phyloP scores from a whole-genome alignment of 2,888 invertebrate species.

The Bedellia somnulentella region DNA sequence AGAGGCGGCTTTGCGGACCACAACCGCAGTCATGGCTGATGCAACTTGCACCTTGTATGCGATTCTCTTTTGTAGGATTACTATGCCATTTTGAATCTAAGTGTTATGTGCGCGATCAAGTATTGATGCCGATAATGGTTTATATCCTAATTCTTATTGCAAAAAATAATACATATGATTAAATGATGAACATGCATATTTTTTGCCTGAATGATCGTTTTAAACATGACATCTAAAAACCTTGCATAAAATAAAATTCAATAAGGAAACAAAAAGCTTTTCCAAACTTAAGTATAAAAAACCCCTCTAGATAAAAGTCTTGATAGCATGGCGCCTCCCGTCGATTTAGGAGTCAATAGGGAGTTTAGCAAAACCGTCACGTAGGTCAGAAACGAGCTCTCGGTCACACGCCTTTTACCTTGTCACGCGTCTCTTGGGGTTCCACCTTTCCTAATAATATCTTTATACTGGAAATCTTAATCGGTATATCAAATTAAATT shows the following conservation, averaged over 20 bases:
- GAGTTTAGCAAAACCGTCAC: slow-evolving; percentile 31
- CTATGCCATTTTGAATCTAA: slow-evolving; percentile 3
- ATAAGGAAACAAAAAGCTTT: too few species aligned
- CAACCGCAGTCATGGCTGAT: slow-evolving; percentile 19
- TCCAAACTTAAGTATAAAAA: neutral
- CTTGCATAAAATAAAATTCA: too few species aligned
- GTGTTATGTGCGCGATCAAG: neutral
- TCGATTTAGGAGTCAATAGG: slow-evolving; percentile 16
- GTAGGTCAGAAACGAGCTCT: slow-evolving; percentile 26
- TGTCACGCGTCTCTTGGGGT: slow-evolving; percentile 16
- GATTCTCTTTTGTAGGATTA: slow-evolving; percentile 28
- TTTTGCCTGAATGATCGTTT: too few species aligned
- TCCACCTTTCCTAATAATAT: too few species aligned
- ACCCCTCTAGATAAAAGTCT: slow-evolving; percentile 5
- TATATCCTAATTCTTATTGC: too few species aligned
- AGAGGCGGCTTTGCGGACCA: slow-evolving; percentile 39
- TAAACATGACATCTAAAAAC: too few species aligned
- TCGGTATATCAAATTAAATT: too few species aligned
- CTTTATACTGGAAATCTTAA: slow-evolving; percentile 12
- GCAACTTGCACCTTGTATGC: slow-evolving; percentile 33
- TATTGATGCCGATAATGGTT: too few species aligned
- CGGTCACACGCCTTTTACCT: slow-evolving; percentile 27
- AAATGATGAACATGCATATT: too few species aligned
- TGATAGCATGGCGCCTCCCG: slow-evolving; percentile 6
- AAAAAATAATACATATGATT: too few species aligned